Base-by-base conservation (phyloP, 2,797 vertebrate genomes). In the Meda fulgida region DNA sequence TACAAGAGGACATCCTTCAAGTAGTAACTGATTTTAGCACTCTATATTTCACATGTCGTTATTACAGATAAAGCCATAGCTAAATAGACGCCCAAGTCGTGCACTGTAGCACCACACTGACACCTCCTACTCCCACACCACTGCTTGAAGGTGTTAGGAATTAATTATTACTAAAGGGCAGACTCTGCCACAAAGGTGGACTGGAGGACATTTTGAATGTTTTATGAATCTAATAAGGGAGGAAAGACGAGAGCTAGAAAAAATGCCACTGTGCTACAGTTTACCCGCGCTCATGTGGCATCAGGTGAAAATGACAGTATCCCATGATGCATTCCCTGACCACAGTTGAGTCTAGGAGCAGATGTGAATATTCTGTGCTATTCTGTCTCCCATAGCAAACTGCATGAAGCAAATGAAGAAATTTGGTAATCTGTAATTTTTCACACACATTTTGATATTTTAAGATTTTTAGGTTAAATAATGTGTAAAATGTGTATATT, bases 161-260 rank as follows among this genome's bases (percentile, higher is more conserved):
- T 93, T 89, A 94, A 94, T 95, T 92, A 93, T 94, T 94, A 90
- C 90, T 93, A 90, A 93, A 93, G 91, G 92, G 87, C 92, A 92
- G 2, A 51, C 38, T 11, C 72, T 78, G 86, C 63, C 83, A 88
- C 88, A 89, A 90, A 89, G 89, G 79, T 88, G 83, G 79, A 55
- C 87, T 83, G 84, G 87, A 92, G 90, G 89, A 93, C 89, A 90
- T 90, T 91, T 92, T 90, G 58, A 92, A 89, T 92, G 87, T 93
- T 93, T 92, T 83, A 92, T 93, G 89, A 93, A 89, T 91, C 65
- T 91, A 92, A 92, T 92, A 91, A 93, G 80, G 81, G 66, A 34
- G 77, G 19, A 82, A 51, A 65, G 85, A 65, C 19, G 65, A 65
- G 23, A 43, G 65, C 76, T 55, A 69, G 72, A 83, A 91, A 43